Conservation (phyloP, 2,113 vertebrate species). For the Dipodomys ordii region DNA sequence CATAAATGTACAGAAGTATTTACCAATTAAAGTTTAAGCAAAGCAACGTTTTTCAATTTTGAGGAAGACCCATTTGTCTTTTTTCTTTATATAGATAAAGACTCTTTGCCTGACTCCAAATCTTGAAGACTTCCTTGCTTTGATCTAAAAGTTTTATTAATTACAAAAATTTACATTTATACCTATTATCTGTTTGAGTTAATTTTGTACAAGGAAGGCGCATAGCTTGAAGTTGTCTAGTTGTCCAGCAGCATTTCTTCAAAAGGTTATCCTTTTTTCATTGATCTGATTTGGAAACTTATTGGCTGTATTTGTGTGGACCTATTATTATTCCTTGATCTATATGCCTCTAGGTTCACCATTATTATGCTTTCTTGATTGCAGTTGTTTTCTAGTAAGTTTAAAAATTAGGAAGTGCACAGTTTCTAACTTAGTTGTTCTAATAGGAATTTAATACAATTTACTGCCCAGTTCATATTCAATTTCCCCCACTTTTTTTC, state of each 20-base stretch:
- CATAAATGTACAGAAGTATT: neutral
- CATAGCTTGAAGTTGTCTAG: neutral
- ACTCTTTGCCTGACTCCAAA: neutral
- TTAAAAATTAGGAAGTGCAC: neutral
- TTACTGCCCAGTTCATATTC: neutral
- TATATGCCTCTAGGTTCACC: neutral
- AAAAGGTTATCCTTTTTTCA: neutral
- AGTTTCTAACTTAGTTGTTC: neutral
- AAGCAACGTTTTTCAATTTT: neutral
- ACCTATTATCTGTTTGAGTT: neutral
- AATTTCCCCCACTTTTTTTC: neutral
- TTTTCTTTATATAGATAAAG: neutral
- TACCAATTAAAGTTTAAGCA: neutral
- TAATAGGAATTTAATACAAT: neutral
- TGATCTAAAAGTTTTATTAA: neutral
- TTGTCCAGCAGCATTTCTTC: constrained; percentile 11
- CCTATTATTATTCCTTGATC: neutral
- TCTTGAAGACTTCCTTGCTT: neutral
- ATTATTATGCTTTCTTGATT: neutral
- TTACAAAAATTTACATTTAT: neutral
- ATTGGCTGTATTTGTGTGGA: neutral
- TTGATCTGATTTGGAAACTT: constrained; percentile 1
- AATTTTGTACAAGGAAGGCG: neutral
- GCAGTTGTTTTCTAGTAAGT: neutral
- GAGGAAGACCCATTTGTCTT: neutral